phyloP scores from a whole-genome alignment of 2,797 vertebrate genomes.

The Etheostoma perlongum region DNA sequence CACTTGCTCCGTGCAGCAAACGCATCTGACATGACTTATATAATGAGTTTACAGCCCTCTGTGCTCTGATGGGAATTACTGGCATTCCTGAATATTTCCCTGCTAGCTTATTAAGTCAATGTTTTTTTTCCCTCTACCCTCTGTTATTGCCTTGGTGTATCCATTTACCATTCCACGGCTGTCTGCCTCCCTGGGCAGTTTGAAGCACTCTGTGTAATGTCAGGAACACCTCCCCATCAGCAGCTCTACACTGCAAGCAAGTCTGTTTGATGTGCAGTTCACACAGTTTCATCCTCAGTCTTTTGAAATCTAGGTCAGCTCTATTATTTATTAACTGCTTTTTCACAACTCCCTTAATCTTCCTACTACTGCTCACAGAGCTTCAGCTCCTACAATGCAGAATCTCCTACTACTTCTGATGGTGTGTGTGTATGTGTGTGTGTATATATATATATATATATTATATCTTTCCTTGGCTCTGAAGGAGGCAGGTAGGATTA shows the following conservation, averaged over 20 bases:
- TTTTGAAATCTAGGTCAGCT: conserved; percentile 83
- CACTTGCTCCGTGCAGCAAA: conserved; percentile 60
- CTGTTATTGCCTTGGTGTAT: conserved; percentile 63
- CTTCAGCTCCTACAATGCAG: conserved; percentile 42
- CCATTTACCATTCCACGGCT: conserved; percentile 69
- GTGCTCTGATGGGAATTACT: conserved; percentile 55
- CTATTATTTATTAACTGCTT: conserved; percentile 84
- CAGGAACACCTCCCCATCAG: conserved; percentile 66
- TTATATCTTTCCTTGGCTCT: neutral
- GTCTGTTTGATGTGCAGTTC: conserved; percentile 68
- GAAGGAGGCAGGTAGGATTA: conserved; percentile 39
- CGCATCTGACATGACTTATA: conserved; percentile 71
- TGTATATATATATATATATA: too few species aligned
- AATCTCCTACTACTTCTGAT: conserved; percentile 41
- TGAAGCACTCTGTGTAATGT: conserved; percentile 63
- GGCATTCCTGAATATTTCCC: conserved; percentile 68
- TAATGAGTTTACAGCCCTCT: conserved; percentile 63
- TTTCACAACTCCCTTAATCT: conserved; percentile 67
- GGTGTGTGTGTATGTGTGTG: too few species aligned
- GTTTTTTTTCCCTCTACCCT: conserved; percentile 38
- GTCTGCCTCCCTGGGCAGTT: conserved; percentile 66
- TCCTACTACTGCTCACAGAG: conserved; percentile 53
- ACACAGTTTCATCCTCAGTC: conserved; percentile 67
- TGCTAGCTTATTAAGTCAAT: conserved; percentile 36
- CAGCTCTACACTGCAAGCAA: conserved; percentile 53